phyloP scores from a whole-genome alignment of 1,140 invertebrate genomes.

The Ctenoplectra terminalis region DNA sequence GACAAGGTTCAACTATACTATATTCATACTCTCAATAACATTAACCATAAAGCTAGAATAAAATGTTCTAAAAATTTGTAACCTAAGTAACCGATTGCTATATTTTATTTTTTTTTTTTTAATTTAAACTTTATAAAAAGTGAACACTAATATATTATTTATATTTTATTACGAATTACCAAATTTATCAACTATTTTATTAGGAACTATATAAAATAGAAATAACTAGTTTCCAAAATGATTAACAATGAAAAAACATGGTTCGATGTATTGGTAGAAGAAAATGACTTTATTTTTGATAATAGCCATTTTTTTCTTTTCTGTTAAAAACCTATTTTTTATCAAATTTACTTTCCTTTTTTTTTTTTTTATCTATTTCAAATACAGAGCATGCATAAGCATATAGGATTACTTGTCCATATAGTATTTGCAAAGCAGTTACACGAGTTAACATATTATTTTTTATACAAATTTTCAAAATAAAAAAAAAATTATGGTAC shows the following conservation, averaged over 20 bases:
- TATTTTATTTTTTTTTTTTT: background rate
- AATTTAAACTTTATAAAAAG: conserved; percentile 19
- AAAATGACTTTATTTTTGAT: background rate
- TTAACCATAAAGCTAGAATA: conserved; percentile 34
- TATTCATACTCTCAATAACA: conserved; percentile 21
- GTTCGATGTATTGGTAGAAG: background rate
- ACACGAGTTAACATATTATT: conserved; percentile 5
- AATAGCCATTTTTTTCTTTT: background rate
- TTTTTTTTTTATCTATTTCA: conserved; percentile 22
- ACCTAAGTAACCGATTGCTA: background rate
- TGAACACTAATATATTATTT: conserved; percentile 8
- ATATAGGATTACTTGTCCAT: conserved; percentile 25
- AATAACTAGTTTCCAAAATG: conserved; percentile 1
- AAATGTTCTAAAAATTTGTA: conserved; percentile 24
- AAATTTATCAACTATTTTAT: conserved; percentile 2
- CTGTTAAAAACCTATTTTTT: background rate
- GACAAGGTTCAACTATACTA: conserved; percentile 32
- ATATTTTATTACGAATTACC: background rate
- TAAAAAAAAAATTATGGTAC: conserved; percentile 34
- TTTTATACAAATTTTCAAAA: background rate
- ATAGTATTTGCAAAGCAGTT: conserved; percentile 25
- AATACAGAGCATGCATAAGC: conserved; percentile 28
- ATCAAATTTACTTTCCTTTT: background rate
- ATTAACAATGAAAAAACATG: background rate
- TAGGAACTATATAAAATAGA: conserved; percentile 34